Conservation (phyloP, 1,140 invertebrate species). For the Brachystomella parvula region DNA sequence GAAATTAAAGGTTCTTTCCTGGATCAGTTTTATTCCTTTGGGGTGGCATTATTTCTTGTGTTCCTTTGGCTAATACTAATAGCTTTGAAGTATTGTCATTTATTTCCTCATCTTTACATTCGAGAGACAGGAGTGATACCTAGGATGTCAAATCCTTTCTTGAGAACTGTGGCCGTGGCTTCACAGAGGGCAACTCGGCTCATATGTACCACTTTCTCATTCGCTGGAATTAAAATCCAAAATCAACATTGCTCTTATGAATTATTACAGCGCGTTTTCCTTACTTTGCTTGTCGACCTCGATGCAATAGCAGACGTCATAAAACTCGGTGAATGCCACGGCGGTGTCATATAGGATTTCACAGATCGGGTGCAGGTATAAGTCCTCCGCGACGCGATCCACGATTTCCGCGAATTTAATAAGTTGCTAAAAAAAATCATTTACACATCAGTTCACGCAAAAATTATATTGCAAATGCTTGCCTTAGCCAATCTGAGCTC, state of each 20-base stretch:
- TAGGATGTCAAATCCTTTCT: conserved; percentile 77
- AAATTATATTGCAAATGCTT: conserved; percentile 5
- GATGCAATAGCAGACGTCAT: conserved; percentile 95
- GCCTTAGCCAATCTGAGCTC: conserved; percentile 93
- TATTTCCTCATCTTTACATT: conserved; percentile 69
- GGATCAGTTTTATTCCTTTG: too few species aligned
- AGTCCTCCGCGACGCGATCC: conserved; percentile 69
- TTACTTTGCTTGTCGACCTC: conserved; percentile 62
- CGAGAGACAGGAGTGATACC: conserved; percentile 83
- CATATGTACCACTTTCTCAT: conserved; percentile 61
- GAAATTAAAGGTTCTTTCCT: too few species aligned
- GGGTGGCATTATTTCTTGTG: too few species aligned
- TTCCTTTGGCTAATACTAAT: too few species aligned
- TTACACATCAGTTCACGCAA: neutral
- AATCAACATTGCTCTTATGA: neutral
- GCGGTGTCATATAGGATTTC: conserved; percentile 93
- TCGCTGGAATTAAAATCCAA: neutral
- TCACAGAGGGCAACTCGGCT: conserved; percentile 85
- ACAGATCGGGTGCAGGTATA: conserved; percentile 82
- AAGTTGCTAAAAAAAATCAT: conserved; percentile 46
- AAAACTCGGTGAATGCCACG: conserved; percentile 92
- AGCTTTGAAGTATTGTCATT: too few species aligned
- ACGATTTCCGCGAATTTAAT: conserved; percentile 83
- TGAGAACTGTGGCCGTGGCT: conserved; percentile 79
- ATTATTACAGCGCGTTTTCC: conserved; percentile 7